These are phyloP conservation scores for Sesamia nonagrioides DNA, from an alignment of 1,140 invertebrate species.

Conservation along the genomic window DNA sequence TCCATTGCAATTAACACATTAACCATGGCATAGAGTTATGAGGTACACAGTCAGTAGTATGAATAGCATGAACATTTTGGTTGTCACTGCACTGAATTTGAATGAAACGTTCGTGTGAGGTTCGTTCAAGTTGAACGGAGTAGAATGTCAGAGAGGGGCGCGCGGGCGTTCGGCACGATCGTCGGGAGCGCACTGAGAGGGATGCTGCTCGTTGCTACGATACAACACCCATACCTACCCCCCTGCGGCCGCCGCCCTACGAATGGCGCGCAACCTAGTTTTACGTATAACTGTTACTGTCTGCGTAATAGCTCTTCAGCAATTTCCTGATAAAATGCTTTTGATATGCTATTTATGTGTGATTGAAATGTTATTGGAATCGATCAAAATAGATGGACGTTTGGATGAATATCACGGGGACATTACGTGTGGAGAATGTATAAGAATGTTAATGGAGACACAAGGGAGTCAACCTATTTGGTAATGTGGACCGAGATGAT, in stretches of 20 bases:
- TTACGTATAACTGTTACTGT: constrained; percentile 79
- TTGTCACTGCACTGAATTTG: constrained; percentile 54
- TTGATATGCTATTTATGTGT: constrained; percentile 51
- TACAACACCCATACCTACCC: constrained; percentile 78
- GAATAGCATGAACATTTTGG: constrained; percentile 81
- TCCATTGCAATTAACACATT: constrained; percentile 65
- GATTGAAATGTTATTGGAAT: constrained; percentile 51
- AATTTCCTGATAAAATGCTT: constrained; percentile 78
- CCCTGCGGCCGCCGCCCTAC: constrained; percentile 82
- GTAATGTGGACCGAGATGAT: neutral
- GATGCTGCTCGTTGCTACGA: constrained; percentile 84
- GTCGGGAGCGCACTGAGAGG: constrained; percentile 75
- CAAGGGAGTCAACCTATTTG: constrained; percentile 4
- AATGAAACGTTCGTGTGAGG: constrained; percentile 49
- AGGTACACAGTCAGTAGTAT: constrained; percentile 82
- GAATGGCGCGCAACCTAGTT: constrained; percentile 81
- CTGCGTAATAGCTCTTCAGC: constrained; percentile 78
- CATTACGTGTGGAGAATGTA: constrained; percentile 23
- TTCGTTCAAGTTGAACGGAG: constrained; percentile 51
- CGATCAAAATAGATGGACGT: constrained; percentile 33
- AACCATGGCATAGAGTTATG: constrained; percentile 80
- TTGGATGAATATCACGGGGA: constrained; percentile 22
- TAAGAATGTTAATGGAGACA: constrained; percentile 2
- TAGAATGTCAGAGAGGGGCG: constrained; percentile 18
- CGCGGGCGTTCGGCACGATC: constrained; percentile 63